Conservation (phyloP, 2,113 vertebrate genomes). For the Daboia siamensis region DNA sequence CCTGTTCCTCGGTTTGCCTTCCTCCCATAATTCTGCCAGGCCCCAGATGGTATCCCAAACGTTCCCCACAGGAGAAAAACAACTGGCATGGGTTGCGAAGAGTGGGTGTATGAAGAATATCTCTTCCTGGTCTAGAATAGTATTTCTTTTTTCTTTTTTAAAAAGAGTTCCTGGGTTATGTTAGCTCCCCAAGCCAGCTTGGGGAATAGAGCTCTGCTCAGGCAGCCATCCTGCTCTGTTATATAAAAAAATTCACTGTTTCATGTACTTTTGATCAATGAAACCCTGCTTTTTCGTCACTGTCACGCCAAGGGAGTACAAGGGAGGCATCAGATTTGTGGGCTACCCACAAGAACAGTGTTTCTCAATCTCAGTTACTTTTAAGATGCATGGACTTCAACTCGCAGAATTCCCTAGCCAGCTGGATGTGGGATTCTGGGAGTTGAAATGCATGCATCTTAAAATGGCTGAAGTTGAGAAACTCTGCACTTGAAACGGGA, state of each 20-base stretch:
- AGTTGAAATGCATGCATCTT: too few species aligned
- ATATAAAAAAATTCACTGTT: neutral
- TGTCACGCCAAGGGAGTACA: fast-evolving
- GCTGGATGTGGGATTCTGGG: too few species aligned
- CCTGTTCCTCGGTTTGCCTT: neutral
- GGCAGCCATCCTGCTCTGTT: neutral
- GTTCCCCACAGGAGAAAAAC: neutral
- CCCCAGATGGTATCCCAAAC: neutral
- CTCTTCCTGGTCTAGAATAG: neutral
- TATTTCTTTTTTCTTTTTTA: neutral
- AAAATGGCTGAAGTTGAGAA: too few species aligned
- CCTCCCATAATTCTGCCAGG: neutral
- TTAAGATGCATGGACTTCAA: too few species aligned
- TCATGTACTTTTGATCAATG: neutral
- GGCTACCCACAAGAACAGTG: neutral
- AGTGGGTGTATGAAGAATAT: neutral
- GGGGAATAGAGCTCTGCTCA: neutral
- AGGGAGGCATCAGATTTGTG: neutral
- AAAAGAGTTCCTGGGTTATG: neutral
- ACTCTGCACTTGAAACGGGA: neutral
- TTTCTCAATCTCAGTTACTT: too few species aligned
- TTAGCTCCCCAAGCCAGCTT: neutral
- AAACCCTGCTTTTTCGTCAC: neutral
- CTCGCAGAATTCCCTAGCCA: too few species aligned
- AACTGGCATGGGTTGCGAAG: neutral